Evolutionary conservation across 2,797 vertebrate species (phyloP).

Genomic region (Sebastes kiyomatsui): DNA sequence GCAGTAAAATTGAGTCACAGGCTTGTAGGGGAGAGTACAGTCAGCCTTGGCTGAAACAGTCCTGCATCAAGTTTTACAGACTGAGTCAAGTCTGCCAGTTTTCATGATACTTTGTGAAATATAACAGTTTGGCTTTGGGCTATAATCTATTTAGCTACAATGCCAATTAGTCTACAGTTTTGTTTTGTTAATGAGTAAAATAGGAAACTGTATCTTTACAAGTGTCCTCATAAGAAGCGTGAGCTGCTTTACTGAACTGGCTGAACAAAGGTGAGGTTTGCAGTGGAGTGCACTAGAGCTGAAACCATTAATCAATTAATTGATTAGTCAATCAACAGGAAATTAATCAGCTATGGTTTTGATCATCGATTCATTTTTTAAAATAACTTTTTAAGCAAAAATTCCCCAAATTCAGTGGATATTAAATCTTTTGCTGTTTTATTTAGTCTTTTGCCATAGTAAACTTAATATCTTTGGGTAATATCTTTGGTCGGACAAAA

Average conservation of each 20-base stretch:
- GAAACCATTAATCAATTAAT: background rate
- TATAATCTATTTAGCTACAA: background rate
- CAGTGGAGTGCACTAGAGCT: background rate
- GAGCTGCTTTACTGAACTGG: background rate
- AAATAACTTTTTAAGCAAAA: background rate
- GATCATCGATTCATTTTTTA: background rate
- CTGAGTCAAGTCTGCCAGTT: conserved; percentile 4
- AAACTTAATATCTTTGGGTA: background rate
- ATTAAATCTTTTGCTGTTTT: background rate
- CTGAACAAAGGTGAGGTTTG: background rate
- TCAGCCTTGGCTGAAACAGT: conserved; percentile 15
- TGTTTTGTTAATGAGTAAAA: conserved; percentile 25
- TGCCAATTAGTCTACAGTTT: background rate
- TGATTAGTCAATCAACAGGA: background rate
- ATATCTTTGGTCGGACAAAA: background rate
- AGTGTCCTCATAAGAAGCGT: background rate
- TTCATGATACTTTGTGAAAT: conserved; percentile 27
- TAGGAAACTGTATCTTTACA: background rate
- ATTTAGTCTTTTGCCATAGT: background rate
- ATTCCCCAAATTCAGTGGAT: background rate
- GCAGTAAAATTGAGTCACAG: conserved; percentile 38
- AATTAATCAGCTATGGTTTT: background rate
- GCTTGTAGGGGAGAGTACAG: background rate
- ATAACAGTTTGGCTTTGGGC: background rate
- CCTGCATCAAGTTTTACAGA: conserved; percentile 55